phyloP scores from a whole-genome alignment of 2,797 vertebrate species.

The Dermochelys coriacea region DNA sequence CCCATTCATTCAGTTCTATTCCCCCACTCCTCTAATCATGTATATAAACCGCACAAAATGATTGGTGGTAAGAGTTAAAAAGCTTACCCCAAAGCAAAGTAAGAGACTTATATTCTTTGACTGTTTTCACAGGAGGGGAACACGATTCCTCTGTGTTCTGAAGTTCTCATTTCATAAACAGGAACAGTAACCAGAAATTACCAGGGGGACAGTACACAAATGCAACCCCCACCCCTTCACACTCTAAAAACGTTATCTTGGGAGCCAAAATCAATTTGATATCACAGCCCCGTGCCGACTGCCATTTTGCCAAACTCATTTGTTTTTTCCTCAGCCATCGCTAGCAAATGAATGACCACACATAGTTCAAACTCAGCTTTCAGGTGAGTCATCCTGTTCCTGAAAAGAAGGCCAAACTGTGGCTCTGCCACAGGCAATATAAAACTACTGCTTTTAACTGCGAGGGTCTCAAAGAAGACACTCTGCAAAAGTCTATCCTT shows the following conservation, averaged over 20 bases:
- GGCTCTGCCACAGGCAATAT: neutral
- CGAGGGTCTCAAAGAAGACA: neutral
- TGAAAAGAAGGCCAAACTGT: neutral
- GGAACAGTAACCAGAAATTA: neutral
- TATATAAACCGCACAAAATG: neutral
- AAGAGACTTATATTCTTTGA: neutral
- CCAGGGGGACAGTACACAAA: neutral
- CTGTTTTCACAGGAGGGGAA: neutral
- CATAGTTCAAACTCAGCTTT: neutral
- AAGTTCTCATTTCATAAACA: too few species aligned
- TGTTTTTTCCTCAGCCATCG: neutral
- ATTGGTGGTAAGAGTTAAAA: neutral
- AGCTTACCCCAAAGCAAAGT: neutral
- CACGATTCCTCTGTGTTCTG: neutral
- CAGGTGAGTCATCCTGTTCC: rapidly evolving
- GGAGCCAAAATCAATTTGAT: neutral
- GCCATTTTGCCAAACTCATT: neutral
- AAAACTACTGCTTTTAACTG: neutral
- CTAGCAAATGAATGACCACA: neutral
- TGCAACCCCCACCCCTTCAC: neutral
- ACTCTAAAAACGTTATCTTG: neutral
- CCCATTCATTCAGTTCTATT: too few species aligned
- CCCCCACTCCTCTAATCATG: rapidly evolving
- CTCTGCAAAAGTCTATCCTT: neutral
- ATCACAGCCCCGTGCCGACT: neutral